Evolutionary conservation across 2,797 vertebrate species (phyloP), one percentile per base, ranked within the genome.

Genomic region (Scleropages formosus): DNA sequence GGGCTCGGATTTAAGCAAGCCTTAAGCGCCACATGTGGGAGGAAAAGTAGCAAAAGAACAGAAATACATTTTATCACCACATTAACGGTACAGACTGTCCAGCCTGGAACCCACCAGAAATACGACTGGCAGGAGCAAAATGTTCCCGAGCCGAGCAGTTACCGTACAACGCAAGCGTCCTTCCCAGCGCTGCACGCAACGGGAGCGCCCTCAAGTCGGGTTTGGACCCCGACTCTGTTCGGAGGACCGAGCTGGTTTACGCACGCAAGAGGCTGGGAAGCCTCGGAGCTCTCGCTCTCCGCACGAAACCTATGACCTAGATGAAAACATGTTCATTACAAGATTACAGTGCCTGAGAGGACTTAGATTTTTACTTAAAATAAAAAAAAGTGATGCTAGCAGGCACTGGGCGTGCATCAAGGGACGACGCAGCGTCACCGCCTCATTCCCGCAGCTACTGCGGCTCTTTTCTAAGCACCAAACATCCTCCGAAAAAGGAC

Each of bases 261-360:
- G 16, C 58, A 66, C 15, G 27, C 22, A 66, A 66, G 66, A 63
- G 59, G 56, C 39, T 75, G 72, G 79, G 74, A 76, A 62, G 77
- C 72, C 77, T 76, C 69, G 78, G 51, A 77, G 77, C 69, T 80
- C 72, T 73, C 78, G 66, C 51, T 72, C 75, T 79, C 59, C 74
- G 66, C 78, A 78, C 31, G 72, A 87, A 83, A 81, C 80, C 80
- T 82, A 77, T 87, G 85, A 89, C 88, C 87, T 87, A 86, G 47
- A 89, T 85, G 84, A 72, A 77, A 65, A 72, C 58, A 16, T 83
- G 66, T 82, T 68, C 70, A 77, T 73, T 82, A 87, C 84, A 75
- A 85, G 87, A 88, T 91, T 88, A 90, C 80, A 80, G 70, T 77
- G 80, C 82, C 78, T 85, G 81, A 80, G 44, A 15, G 67, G 78